These are phyloP conservation scores for Cladopsammia gracilis DNA, from an alignment of 64 coral and sea anemone genomes.

Conservation along the genomic window DNA sequence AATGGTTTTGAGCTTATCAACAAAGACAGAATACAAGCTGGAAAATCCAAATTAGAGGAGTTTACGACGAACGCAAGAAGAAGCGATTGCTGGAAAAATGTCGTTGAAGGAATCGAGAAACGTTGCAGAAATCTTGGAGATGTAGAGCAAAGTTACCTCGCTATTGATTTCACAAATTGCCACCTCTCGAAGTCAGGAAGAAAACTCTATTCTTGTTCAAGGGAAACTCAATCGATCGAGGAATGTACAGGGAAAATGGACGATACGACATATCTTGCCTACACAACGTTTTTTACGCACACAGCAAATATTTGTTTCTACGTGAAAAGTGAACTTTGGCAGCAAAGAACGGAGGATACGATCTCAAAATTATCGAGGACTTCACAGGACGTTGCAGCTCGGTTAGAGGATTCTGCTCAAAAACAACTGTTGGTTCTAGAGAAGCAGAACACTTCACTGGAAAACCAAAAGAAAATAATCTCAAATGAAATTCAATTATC, in stretches of 20 bases:
- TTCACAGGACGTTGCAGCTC: conserved; percentile 85
- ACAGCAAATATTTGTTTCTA: conserved; percentile 96
- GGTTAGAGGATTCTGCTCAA: conserved; percentile 80
- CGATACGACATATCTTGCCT: conserved; percentile 78
- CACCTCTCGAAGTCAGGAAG: conserved; percentile 97
- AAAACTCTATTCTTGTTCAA: conserved; percentile 80
- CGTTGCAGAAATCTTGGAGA: conserved; percentile 92
- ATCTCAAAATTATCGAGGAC: conserved; percentile 89
- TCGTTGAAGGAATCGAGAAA: conserved; percentile 67
- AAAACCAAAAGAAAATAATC: conserved; percentile 90
- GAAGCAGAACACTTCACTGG: conserved; percentile 85
- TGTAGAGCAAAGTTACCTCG: conserved; percentile 96
- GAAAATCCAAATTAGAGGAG: conserved; percentile 67
- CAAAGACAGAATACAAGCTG: conserved; percentile 72
- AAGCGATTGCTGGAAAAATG: conserved; percentile 93
- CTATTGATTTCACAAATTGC: conserved; percentile 95
- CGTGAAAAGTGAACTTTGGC: conserved; percentile 94
- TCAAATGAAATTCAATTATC: conserved; percentile 69
- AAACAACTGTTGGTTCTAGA: conserved; percentile 78
- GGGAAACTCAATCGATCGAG: conserved; percentile 71
- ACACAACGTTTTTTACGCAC: conserved; percentile 98
- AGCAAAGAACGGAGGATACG: conserved; percentile 89
- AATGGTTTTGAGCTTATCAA: conserved; percentile 73
- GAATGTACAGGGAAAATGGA: conserved; percentile 92
- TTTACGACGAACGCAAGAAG: conserved; percentile 71